A percentile compares a stretch with the other conserved stretches of the same genome.
Evolutionary conservation across 2,888 invertebrate species (phyloP).

Genomic region (Ligdia adustata): DNA sequence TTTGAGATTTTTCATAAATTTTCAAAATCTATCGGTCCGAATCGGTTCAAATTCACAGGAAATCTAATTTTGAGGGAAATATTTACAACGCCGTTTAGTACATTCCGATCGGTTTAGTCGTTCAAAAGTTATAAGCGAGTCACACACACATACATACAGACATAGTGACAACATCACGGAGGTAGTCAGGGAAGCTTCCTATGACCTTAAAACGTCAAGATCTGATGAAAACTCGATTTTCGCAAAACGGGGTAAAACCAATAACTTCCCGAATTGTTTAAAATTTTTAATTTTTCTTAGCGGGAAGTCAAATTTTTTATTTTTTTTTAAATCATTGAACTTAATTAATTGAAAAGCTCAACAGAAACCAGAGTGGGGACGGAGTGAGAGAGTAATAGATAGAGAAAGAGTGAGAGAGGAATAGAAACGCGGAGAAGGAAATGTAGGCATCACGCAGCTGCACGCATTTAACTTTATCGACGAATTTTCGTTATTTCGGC

Average conservation of each 20-base stretch:
- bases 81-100: constrained; percentile 6
- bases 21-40: constrained; percentile 3
- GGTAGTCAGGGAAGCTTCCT: too few species aligned
- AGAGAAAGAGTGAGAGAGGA: too few species aligned
- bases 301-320: constrained; percentile 5
- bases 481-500: too few species aligned
- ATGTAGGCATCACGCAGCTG: too few species aligned
- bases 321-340: too few species aligned
- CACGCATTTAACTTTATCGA: too few species aligned
- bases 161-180: constrained; percentile 13
- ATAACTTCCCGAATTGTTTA: constrained; percentile 16
- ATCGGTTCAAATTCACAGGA: constrained; percentile 8
- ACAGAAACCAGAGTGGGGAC: not conserved
- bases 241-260: constrained; percentile 17
- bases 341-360: constrained; percentile 10
- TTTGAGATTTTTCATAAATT: not conserved
- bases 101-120: constrained; percentile 10
- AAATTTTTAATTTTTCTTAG: constrained; percentile 8
- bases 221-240: too few species aligned
- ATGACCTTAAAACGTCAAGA: too few species aligned
- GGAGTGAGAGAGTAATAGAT: too few species aligned
- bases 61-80: constrained; percentile 4
- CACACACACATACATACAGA: constrained; percentile 14
- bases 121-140: constrained; percentile 12
- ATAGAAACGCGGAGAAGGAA: too few species aligned